Evolutionary conservation across 2,113 vertebrate species (phyloP).

Genomic region (Cheilinus undulatus): DNA sequence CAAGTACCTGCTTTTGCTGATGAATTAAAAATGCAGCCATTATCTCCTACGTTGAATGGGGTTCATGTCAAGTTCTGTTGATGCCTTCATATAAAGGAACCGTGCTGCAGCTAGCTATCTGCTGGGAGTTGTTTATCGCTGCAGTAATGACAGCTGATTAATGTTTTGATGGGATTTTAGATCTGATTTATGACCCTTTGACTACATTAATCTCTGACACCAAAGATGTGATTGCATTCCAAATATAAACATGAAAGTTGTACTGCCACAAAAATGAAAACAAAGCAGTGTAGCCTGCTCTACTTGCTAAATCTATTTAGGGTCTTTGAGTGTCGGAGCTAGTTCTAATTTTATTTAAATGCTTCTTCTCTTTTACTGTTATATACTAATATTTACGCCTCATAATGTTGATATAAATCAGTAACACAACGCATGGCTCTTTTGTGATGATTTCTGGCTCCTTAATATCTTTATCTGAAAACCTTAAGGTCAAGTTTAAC

Average conservation of each 20-base stretch:
- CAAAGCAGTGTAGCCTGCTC: constrained; percentile 18
- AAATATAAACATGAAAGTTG: constrained; percentile 27
- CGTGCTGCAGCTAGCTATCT: constrained; percentile 17
- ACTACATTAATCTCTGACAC: constrained; percentile 54
- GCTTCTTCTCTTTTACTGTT: too few species aligned
- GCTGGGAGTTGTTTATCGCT: constrained; percentile 65
- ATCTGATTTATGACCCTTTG: constrained; percentile 26
- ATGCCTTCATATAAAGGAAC: constrained; percentile 61
- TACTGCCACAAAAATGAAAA: constrained; percentile 1
- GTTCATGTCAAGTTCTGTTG: constrained; percentile 61
- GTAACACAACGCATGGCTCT: too few species aligned
- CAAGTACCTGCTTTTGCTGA: constrained; percentile 68
- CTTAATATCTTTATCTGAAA: too few species aligned
- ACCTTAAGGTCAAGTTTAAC: too few species aligned
- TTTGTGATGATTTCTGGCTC: too few species aligned
- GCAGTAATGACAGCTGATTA: constrained; percentile 48
- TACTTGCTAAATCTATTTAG: too few species aligned
- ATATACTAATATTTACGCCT: too few species aligned
- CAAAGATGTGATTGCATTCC: constrained; percentile 25
- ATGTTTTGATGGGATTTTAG: constrained; percentile 64
- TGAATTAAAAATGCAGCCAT: constrained; percentile 70
- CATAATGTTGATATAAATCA: too few species aligned
- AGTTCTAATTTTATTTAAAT: too few species aligned
- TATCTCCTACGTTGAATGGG: constrained; percentile 51
- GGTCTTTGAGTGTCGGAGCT: too few species aligned